Conservation (phyloP, 2,888 invertebrate genomes). For the Zootermopsis nevadensis region DNA sequence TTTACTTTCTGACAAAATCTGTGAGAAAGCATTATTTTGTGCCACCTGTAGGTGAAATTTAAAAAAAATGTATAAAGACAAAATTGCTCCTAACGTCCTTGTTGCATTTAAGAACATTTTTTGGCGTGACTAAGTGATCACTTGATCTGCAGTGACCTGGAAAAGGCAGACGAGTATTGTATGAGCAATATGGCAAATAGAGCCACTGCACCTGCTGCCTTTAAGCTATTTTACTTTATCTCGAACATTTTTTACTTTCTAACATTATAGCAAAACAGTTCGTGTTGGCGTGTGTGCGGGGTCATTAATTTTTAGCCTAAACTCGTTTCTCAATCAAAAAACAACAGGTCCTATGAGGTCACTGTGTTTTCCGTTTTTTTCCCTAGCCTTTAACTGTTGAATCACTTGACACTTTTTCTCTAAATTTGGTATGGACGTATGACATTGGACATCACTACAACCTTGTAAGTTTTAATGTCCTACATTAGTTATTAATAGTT, state of each 20-base stretch:
- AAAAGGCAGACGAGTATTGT: neutral
- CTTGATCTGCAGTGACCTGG: conserved; percentile 13
- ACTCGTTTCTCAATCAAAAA: no score
- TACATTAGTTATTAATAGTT: no score
- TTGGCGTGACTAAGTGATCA: conserved; percentile 3
- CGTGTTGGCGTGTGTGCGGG: no score
- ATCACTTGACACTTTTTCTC: no score
- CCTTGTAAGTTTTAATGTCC: no score
- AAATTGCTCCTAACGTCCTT: neutral
- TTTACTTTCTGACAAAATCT: neutral
- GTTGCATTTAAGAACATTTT: neutral
- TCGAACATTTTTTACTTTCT: neutral
- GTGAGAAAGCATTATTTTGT: neutral
- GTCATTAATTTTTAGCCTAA: no score
- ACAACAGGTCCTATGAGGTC: no score
- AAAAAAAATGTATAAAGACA: neutral
- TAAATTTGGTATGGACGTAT: no score
- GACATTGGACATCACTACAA: no score
- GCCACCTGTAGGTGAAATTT: neutral
- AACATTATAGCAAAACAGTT: neutral
- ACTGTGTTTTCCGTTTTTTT: no score
- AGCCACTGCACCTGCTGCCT: neutral
- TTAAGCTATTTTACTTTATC: neutral
- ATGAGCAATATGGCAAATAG: neutral
- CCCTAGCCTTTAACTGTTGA: no score